Conservation (phyloP, 2,888 invertebrate species). For the Nymphalis c-album region DNA sequence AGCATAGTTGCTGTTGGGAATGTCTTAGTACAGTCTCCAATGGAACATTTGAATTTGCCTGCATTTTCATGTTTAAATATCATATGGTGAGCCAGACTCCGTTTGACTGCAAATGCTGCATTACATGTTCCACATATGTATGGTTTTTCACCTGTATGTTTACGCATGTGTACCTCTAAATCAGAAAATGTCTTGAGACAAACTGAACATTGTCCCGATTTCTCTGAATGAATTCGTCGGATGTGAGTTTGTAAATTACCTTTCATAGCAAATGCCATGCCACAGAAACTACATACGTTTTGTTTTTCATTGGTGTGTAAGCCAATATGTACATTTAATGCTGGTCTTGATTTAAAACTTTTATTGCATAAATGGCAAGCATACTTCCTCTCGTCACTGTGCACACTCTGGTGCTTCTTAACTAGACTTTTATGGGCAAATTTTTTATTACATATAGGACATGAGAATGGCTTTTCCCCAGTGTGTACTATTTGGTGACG, state of each 20-base stretch:
- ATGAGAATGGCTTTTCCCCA: conserved; percentile 68
- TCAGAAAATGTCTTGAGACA: conserved; percentile 80
- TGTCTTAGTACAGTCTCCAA: conserved; percentile 65
- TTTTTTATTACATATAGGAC: conserved; percentile 62
- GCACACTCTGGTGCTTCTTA: conserved; percentile 64
- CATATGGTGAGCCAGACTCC: conserved; percentile 68
- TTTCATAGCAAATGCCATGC: conserved; percentile 76
- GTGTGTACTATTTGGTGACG: conserved; percentile 71
- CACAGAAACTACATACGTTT: conserved; percentile 71
- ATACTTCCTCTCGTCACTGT: conserved; percentile 77
- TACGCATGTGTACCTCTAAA: conserved; percentile 79
- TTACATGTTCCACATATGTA: conserved; percentile 65
- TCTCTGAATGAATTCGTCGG: conserved; percentile 79
- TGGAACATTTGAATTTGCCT: conserved; percentile 68
- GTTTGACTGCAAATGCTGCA: conserved; percentile 58
- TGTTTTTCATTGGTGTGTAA: conserved; percentile 67
- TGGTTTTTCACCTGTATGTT: conserved; percentile 81
- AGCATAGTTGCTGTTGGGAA: conserved; percentile 72
- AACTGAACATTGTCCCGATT: conserved; percentile 76
- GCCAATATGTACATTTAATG: conserved; percentile 74
- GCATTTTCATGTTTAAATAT: conserved; percentile 70
- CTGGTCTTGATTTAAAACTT: conserved; percentile 73
- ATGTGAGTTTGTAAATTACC: conserved; percentile 81
- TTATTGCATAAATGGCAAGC: conserved; percentile 79
- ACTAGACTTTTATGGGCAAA: conserved; percentile 64